Conservation (phyloP, 2,888 invertebrate genomes). For the Camptogramma bilineatum region DNA sequence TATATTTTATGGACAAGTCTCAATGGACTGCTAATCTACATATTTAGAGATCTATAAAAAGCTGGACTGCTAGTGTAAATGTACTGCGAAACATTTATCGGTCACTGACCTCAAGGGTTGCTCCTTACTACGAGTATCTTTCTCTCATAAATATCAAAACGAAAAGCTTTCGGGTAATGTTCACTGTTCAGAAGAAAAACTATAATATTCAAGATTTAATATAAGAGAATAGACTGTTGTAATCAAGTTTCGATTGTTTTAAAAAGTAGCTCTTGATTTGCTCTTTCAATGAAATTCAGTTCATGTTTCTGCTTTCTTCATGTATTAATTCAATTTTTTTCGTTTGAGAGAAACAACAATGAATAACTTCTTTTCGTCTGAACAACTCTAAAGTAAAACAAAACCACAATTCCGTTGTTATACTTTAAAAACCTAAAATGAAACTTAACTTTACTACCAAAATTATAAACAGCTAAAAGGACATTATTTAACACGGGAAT, state of each 20-base stretch:
- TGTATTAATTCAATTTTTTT: not conserved
- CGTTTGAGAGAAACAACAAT: not conserved
- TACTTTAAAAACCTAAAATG: no score
- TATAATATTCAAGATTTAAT: conserved; percentile 20
- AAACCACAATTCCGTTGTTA: no score
- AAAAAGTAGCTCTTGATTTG: conserved; percentile 9
- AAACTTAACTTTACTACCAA: no score
- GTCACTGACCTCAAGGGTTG: conserved; percentile 29
- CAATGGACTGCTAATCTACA: conserved; percentile 9
- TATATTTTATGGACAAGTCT: conserved; percentile 3
- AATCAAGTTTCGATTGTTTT: conserved; percentile 12
- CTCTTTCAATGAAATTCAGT: conserved; percentile 6
- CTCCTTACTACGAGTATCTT: conserved; percentile 17
- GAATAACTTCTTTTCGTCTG: no score
- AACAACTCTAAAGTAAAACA: no score
- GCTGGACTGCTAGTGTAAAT: conserved; percentile 25
- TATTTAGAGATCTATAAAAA: conserved; percentile 25
- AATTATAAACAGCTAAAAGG: no score
- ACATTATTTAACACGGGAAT: no score
- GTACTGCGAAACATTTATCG: conserved; percentile 30
- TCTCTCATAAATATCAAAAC: conserved; percentile 25
- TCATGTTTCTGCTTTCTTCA: not conserved
- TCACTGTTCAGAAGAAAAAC: conserved; percentile 9
- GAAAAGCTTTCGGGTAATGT: conserved; percentile 15
- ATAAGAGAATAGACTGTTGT: conserved; percentile 3